Conservation (phyloP, 1,140 invertebrate genomes). For the Zophobas atratus region DNA sequence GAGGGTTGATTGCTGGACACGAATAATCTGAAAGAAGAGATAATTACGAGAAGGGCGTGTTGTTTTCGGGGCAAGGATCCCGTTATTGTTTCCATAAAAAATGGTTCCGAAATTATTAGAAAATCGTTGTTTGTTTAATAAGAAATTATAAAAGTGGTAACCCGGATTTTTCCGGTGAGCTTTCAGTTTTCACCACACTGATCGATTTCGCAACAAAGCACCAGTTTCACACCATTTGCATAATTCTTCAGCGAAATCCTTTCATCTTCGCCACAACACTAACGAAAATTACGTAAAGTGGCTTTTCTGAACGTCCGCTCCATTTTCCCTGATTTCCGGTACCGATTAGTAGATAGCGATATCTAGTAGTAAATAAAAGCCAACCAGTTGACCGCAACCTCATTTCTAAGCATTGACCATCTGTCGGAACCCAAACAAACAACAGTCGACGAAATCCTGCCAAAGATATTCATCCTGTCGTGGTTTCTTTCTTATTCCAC, state of each 20-base stretch:
- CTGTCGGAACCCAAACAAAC: neutral
- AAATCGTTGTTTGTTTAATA: too few species aligned
- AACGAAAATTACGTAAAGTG: conserved; percentile 11
- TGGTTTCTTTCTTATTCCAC: neutral
- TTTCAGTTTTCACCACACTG: neutral
- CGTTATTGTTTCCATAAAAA: too few species aligned
- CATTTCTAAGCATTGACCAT: conserved; percentile 9
- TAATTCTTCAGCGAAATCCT: conserved; percentile 11
- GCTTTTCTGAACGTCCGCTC: conserved; percentile 18
- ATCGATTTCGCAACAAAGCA: neutral
- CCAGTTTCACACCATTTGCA: neutral
- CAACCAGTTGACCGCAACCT: conserved; percentile 24
- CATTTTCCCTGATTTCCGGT: conserved; percentile 42
- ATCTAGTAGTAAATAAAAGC: neutral
- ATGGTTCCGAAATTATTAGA: too few species aligned
- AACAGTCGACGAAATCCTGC: too few species aligned
- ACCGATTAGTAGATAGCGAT: conserved; percentile 23
- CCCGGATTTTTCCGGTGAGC: neutral
- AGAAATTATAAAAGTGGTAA: too few species aligned
- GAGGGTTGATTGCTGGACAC: too few species aligned
- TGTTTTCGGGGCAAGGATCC: too few species aligned
- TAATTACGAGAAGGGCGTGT: too few species aligned
- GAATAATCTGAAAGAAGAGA: too few species aligned
- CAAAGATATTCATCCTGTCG: too few species aligned
- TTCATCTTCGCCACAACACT: neutral